phyloP scores from a whole-genome alignment of 2,797 vertebrate species.

The Pseudocheirus occidentalis region DNA sequence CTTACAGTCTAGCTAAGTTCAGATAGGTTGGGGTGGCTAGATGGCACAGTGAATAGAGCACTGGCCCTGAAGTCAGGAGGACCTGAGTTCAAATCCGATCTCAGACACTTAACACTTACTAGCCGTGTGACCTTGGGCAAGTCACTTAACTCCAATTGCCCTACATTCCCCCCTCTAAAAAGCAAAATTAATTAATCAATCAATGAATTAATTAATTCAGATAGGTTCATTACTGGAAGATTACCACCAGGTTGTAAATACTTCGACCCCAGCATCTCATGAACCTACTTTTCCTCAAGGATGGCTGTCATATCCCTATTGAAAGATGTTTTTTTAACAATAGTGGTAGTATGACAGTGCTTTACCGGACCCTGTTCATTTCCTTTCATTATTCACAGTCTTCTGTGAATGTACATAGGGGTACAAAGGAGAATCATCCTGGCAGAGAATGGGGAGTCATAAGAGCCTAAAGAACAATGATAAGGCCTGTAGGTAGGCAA shows the following conservation, averaged over 20 bases:
- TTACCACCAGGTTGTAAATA: not conserved
- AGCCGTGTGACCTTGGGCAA: too few relatives aligned
- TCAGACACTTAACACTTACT: too few relatives aligned
- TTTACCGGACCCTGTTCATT: not conserved
- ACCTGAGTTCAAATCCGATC: too few relatives aligned
- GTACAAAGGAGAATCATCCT: not conserved
- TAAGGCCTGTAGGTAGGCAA: rapidly evolving
- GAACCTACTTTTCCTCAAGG: not conserved
- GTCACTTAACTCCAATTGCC: too few relatives aligned
- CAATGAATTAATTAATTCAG: not conserved
- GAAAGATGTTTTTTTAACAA: not conserved
- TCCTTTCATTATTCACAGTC: not conserved
- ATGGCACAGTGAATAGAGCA: too few relatives aligned
- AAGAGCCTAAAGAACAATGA: not conserved
- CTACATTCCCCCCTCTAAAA: too few relatives aligned
- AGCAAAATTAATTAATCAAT: too few relatives aligned
- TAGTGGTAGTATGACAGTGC: not conserved
- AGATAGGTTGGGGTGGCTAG: not conserved
- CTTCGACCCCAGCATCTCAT: not conserved
- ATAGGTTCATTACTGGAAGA: not conserved
- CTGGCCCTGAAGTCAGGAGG: too few relatives aligned
- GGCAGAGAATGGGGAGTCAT: not conserved
- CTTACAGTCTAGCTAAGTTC: not conserved
- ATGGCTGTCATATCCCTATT: not conserved
- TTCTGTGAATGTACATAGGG: not conserved